These are phyloP conservation scores for Leptodactylus fuscus DNA, from an alignment of 2,113 vertebrate species.

Conservation along the genomic window DNA sequence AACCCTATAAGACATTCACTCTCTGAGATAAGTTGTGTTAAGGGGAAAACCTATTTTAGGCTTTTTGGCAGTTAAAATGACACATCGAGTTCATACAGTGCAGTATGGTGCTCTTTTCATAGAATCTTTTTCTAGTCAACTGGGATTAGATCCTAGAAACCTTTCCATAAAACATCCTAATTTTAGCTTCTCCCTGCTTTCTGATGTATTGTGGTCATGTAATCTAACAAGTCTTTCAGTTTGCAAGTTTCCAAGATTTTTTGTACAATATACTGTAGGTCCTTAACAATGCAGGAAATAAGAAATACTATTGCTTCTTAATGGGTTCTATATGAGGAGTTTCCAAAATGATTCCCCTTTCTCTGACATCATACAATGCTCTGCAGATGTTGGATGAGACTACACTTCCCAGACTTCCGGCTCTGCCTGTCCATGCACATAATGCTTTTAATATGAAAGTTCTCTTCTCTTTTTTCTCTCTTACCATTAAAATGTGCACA, in stretches of 20 bases:
- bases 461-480: too few species aligned
- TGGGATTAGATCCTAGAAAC: neutral
- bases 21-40: too few species aligned
- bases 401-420: neutral
- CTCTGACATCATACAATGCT: neutral
- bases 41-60: too few species aligned
- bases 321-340: too few species aligned
- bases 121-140: neutral
- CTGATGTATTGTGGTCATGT: too few species aligned
- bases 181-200: too few species aligned
- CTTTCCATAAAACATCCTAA: neutral
- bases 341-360: neutral
- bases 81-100: too few species aligned
- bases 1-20: too few species aligned
- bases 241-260: neutral
- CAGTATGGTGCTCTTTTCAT: neutral
- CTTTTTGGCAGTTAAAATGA: too few species aligned
- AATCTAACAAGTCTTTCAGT: too few species aligned
- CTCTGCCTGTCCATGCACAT: neutral
- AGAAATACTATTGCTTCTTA: neutral
- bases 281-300: neutral
- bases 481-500: too few species aligned
- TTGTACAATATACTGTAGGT: neutral
- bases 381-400: neutral
- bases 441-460: neutral